A percentile compares a stretch with the other conserved stretches of the same genome.
These are phyloP conservation scores for Tapera naevia DNA, from an alignment of 2,797 vertebrate genomes.

Conservation along the genomic window DNA sequence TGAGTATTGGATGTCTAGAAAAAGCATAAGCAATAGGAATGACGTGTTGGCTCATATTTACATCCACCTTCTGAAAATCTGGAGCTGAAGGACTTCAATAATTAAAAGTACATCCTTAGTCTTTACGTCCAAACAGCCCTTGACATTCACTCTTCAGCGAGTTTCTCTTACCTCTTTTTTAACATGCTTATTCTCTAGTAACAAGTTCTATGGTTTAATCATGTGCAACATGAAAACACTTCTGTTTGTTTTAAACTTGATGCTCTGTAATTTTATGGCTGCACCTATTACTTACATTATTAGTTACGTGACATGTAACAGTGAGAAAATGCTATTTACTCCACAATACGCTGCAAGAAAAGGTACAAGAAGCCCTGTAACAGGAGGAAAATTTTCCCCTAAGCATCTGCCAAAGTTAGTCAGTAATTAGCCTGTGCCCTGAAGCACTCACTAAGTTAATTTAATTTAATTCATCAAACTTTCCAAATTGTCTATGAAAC, in stretches of 20 bases:
- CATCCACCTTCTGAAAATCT: not conserved
- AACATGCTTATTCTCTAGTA: not conserved
- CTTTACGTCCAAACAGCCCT: not conserved
- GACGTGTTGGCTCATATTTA: not conserved
- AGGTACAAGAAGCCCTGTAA: not conserved
- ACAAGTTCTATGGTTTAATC: not conserved
- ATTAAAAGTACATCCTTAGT: not conserved
- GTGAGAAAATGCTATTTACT: not conserved
- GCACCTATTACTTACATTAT: not conserved
- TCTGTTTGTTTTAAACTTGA: not conserved
- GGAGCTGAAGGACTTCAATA: not conserved
- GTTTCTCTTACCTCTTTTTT: not conserved
- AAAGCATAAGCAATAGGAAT: not conserved
- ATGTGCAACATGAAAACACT: not conserved
- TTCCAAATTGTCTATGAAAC: not conserved
- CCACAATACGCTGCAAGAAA: not conserved
- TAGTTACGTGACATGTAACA: not conserved
- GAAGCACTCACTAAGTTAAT: slow-evolving; percentile 28
- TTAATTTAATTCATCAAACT: slow-evolving; percentile 12
- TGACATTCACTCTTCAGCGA: not conserved
- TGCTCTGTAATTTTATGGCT: not conserved
- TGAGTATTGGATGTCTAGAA: not conserved
- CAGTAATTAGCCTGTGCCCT: slow-evolving; percentile 7
- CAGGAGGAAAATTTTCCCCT: not conserved
- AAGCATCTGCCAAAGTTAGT: not conserved